Evolutionary conservation across 2,888 invertebrate genomes (phyloP).

Genomic region (Yponomeuta sedellus): DNA sequence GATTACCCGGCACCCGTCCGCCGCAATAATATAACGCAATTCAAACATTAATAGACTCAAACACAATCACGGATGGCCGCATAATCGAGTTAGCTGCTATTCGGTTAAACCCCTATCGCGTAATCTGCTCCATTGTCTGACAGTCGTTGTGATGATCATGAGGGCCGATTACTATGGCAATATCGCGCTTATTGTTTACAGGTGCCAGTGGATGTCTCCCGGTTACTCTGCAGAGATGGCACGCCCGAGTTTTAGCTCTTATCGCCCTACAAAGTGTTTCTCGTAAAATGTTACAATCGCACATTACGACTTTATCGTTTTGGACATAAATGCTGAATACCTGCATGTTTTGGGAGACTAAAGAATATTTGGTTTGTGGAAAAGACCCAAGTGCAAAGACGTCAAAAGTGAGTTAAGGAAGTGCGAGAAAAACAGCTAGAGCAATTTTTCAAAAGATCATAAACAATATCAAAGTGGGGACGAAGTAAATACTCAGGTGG

Average conservation of each 20-base stretch:
- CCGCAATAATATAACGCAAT: conserved; percentile 74
- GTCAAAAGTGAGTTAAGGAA: background rate
- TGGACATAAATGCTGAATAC: background rate
- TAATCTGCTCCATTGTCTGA: conserved; percentile 71
- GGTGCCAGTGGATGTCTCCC: conserved; percentile 40
- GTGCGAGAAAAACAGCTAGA: background rate
- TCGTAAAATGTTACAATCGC: conserved; percentile 40
- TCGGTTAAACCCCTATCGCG: conserved; percentile 72
- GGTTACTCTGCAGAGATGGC: background rate
- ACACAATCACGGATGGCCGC: conserved; percentile 74
- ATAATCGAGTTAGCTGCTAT: conserved; percentile 75
- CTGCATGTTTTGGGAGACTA: background rate
- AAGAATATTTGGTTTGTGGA: background rate
- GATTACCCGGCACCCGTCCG: conserved; percentile 57
- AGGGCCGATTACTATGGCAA: conserved; percentile 73
- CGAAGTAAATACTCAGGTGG: conserved; percentile 29
- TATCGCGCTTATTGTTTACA: conserved; percentile 72
- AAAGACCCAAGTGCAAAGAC: background rate
- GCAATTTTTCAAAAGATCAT: background rate
- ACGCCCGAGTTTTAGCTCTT: conserved; percentile 27
- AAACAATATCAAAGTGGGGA: background rate
- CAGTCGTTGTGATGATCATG: conserved; percentile 65
- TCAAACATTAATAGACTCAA: conserved; percentile 74
- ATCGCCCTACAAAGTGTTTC: conserved; percentile 38
- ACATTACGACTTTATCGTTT: background rate